phyloP scores from a whole-genome alignment of 1,140 invertebrate genomes.

The Drosophila athabasca region DNA sequence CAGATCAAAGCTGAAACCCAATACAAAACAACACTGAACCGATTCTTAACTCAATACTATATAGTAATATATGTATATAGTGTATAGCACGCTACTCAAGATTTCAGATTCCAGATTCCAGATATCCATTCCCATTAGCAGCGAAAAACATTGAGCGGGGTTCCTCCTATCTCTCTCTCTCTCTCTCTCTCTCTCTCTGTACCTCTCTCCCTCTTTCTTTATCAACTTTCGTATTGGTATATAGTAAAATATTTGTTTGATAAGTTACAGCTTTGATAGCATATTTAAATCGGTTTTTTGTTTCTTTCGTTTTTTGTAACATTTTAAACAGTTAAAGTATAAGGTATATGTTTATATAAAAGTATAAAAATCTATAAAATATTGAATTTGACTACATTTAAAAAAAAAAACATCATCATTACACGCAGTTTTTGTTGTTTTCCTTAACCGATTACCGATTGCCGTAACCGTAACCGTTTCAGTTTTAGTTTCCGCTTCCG shows the following conservation, averaged over 20 bases:
- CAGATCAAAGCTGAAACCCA: constrained; percentile 9
- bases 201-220: constrained; percentile 2
- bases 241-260: constrained; percentile 73
- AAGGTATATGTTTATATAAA: constrained; percentile 81
- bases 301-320: constrained; percentile 22
- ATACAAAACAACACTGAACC: constrained; percentile 50
- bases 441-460: constrained; percentile 11
- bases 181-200: constrained; percentile 1
- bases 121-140: constrained; percentile 29
- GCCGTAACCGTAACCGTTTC: constrained; percentile 11
- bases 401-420: constrained; percentile 64
- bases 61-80: constrained; percentile 37
- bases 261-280: constrained; percentile 65
- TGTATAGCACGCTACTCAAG: constrained; percentile 68
- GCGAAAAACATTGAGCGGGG: constrained; percentile 73
- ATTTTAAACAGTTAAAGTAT: constrained; percentile 78
- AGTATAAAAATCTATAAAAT: constrained; percentile 82
- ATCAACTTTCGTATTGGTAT: constrained; percentile 46
- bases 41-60: constrained; percentile 33
- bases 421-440: constrained; percentile 40
- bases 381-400: constrained; percentile 80
- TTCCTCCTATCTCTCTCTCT: constrained; percentile 6
- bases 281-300: constrained; percentile 60
- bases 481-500: constrained; percentile 25
- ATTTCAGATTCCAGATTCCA: constrained; percentile 53